phyloP scores from a whole-genome alignment of 2,113 vertebrate species.

The Callopanchax toddi region DNA sequence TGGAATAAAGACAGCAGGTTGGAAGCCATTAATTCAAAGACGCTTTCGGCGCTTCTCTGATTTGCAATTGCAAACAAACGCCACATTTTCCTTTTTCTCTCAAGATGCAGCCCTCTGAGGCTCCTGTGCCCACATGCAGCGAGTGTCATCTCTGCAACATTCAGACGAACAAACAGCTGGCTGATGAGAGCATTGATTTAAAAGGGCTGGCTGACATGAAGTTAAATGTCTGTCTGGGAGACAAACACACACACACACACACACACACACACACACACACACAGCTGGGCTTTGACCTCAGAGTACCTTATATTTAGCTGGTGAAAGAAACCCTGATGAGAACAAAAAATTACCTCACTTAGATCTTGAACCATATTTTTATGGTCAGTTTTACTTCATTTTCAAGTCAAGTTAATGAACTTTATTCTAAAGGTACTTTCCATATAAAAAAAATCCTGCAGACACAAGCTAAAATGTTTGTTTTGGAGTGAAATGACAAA shows the following conservation, averaged over 20 bases:
- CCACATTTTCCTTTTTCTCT: slow-evolving; percentile 2
- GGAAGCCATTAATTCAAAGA: slow-evolving; percentile 27
- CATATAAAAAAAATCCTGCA: no score
- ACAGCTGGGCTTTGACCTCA: background rate
- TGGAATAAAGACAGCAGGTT: slow-evolving; percentile 22
- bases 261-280: no score
- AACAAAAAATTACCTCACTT: no score
- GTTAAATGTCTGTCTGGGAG: slow-evolving; percentile 26
- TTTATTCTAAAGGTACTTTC: no score
- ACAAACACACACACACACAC: background rate
- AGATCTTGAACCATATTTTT: no score
- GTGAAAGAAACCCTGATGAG: no score
- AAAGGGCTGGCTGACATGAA: slow-evolving; percentile 33
- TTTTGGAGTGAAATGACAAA: no score
- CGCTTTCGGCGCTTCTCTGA: background rate
- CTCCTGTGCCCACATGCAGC: background rate
- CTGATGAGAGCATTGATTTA: slow-evolving; percentile 50
- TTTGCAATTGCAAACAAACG: slow-evolving; percentile 15
- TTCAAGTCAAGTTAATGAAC: no score
- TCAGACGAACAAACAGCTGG: slow-evolving; percentile 32
- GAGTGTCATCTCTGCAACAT: background rate
- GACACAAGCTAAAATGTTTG: no score
- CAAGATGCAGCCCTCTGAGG: slow-evolving; percentile 5
- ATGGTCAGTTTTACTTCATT: no score
- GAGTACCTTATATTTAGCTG: background rate